phyloP scores from a whole-genome alignment of 2,797 vertebrate species.

The Garrulus glandarius region DNA sequence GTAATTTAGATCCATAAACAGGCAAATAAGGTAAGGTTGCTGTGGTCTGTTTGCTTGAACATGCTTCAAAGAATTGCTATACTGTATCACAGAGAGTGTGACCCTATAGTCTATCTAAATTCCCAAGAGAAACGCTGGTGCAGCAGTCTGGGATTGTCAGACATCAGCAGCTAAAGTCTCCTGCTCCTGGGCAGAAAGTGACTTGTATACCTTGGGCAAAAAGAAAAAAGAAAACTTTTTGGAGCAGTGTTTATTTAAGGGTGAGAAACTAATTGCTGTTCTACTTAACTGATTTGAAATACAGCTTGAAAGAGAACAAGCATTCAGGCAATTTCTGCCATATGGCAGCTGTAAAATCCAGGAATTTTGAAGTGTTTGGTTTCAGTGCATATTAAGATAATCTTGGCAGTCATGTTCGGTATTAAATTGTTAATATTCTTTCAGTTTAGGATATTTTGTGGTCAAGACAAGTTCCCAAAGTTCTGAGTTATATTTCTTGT shows the following conservation, averaged over 20 bases:
- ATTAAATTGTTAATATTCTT: not conserved
- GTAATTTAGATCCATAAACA: not conserved
- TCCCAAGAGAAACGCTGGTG: not conserved
- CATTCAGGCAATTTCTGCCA: not conserved
- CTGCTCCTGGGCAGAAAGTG: not conserved
- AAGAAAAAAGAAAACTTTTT: not conserved
- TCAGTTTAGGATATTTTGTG: not conserved
- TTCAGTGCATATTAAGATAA: not conserved
- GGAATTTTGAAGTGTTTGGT: not conserved
- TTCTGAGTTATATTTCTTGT: not conserved
- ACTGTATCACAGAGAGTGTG: not conserved
- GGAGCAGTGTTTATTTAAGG: not conserved
- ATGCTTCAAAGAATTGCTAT: not conserved
- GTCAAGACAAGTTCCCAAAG: not conserved
- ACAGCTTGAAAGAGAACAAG: not conserved
- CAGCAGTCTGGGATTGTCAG: not conserved
- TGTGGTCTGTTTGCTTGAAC: not conserved
- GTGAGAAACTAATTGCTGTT: not conserved
- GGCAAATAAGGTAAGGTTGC: not conserved
- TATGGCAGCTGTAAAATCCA: not conserved
- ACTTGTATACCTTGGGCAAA: not conserved
- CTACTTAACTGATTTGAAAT: not conserved
- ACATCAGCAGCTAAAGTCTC: not conserved
- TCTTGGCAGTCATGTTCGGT: not conserved
- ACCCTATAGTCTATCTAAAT: not conserved